Conservation (phyloP, 2,888 invertebrate species). For the Panopea generosa region DNA sequence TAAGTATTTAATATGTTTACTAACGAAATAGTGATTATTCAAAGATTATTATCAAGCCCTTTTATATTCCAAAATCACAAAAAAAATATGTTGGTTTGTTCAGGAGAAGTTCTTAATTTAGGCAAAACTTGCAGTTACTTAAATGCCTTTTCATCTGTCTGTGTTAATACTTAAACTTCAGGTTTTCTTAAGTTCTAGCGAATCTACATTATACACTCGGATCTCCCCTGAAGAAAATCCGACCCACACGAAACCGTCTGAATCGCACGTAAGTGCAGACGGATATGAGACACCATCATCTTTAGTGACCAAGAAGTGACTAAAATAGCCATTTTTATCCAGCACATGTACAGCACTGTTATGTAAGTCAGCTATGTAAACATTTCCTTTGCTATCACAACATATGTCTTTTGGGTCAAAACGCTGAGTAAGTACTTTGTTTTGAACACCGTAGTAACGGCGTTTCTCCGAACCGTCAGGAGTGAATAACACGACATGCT, state of each 20-base stretch:
- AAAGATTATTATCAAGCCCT: too few relatives aligned
- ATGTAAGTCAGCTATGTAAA: slow-evolving; percentile 54
- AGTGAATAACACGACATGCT: slow-evolving; percentile 46
- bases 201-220: slow-evolving; percentile 36
- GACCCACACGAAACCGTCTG: slow-evolving; percentile 52
- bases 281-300: slow-evolving; percentile 46
- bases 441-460: slow-evolving; percentile 49
- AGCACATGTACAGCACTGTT: slow-evolving; percentile 58
- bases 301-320: slow-evolving; percentile 51
- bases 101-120: too few relatives aligned
- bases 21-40: too few relatives aligned
- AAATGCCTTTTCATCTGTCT: too few relatives aligned
- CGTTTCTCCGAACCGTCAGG: slow-evolving; percentile 55
- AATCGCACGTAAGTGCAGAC: slow-evolving; percentile 44
- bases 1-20: too few relatives aligned
- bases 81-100: too few relatives aligned
- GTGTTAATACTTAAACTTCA: too few relatives aligned
- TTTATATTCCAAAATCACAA: too few relatives aligned
- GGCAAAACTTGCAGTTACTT: too few relatives aligned
- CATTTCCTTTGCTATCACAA: slow-evolving; percentile 45
- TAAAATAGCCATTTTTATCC: slow-evolving; percentile 47
- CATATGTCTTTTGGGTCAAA: slow-evolving; percentile 57
- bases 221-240: slow-evolving; percentile 48
- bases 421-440: slow-evolving; percentile 32
- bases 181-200: background rate